These are phyloP conservation scores for Dryocosmus kuriphilus DNA, from an alignment of 2,888 invertebrate genomes.

Conservation along the genomic window DNA sequence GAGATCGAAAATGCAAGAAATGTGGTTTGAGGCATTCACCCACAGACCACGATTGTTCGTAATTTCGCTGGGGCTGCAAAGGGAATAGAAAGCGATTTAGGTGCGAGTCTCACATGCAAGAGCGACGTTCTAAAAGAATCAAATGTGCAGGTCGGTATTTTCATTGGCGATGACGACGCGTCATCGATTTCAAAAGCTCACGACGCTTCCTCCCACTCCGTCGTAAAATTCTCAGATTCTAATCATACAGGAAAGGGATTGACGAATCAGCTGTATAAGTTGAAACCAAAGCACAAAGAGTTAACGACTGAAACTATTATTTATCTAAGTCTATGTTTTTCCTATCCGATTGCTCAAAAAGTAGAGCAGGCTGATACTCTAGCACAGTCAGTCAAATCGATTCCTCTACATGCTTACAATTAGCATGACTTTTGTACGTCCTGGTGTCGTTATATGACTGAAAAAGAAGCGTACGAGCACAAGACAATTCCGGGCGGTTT, in stretches of 20 bases:
- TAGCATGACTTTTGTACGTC: background rate
- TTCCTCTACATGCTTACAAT: background rate
- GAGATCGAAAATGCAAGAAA: constrained; percentile 17
- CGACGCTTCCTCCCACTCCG: background rate
- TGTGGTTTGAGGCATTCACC: background rate
- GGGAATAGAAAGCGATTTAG: constrained; percentile 13
- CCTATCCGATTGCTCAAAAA: background rate
- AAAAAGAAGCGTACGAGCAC: background rate
- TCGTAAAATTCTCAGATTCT: constrained; percentile 14
- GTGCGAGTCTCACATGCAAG: constrained; percentile 6
- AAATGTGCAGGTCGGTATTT: too few relatives aligned
- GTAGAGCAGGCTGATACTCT: background rate
- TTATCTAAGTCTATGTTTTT: background rate
- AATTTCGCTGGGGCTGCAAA: constrained; percentile 17
- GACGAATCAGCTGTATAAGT: constrained; percentile 18
- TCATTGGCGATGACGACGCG: constrained; percentile 21
- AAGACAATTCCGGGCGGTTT: background rate
- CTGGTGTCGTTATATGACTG: background rate
- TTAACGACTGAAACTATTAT: constrained; percentile 4
- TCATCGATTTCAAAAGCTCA: constrained; percentile 22
- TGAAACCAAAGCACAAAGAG: constrained; percentile 9
- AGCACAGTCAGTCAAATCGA: background rate
- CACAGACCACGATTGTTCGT: constrained; percentile 10
- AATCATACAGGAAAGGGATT: constrained; percentile 15
- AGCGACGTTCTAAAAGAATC: constrained; percentile 1